phyloP scores from a whole-genome alignment of 2,888 invertebrate species.

The Fragum whitleyi region DNA sequence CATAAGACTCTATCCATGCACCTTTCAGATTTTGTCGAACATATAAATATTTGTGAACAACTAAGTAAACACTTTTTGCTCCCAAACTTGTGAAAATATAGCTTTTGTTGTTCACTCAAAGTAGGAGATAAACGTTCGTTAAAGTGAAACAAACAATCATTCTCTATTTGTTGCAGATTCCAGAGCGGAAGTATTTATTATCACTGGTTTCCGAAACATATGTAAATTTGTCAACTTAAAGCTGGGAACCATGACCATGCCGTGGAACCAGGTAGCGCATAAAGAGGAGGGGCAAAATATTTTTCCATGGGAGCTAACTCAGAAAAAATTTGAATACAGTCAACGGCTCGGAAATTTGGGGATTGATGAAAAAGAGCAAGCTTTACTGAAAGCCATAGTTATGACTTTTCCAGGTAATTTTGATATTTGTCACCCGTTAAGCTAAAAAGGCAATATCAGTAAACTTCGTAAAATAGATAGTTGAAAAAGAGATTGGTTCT shows the following conservation, averaged over 20 bases:
- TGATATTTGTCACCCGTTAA: no score
- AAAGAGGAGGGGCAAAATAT: conserved; percentile 65
- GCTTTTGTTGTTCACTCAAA: no score
- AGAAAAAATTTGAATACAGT: conserved; percentile 56
- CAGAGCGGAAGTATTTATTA: conserved; percentile 65
- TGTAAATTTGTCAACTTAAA: conserved; percentile 15
- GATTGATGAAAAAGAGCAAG: conserved; percentile 63
- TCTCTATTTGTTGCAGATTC: conserved; percentile 12
- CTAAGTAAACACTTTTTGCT: no score
- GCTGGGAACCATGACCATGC: conserved; percentile 61
- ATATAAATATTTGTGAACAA: no score
- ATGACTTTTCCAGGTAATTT: conserved; percentile 72
- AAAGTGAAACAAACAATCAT: no score
- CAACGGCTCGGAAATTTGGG: conserved; percentile 61
- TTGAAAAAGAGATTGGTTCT: no score
- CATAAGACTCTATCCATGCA: no score
- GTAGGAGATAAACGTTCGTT: no score
- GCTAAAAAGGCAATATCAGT: no score
- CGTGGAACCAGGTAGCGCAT: conserved; percentile 66
- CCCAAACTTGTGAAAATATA: no score
- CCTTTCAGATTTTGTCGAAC: no score
- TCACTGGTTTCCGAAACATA: conserved; percentile 74
- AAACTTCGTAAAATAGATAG: no score
- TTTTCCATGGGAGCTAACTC: conserved; percentile 66
- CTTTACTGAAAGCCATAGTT: conserved; percentile 69